Evolutionary conservation across 2,888 invertebrate species (phyloP), one percentile per base, ranked within the genome.

Genomic region (Volucella inflata): DNA sequence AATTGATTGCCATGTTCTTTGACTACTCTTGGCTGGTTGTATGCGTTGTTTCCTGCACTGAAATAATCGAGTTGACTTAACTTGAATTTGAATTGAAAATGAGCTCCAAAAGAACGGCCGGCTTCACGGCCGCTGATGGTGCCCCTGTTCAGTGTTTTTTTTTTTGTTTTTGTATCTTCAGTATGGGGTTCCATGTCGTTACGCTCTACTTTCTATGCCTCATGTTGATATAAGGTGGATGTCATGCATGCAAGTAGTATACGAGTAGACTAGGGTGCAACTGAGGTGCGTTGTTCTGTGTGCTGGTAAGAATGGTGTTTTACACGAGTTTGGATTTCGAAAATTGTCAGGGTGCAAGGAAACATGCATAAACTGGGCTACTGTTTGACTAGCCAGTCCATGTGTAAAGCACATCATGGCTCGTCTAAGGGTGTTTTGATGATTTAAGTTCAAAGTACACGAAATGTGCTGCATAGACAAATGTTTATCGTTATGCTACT

Each of bases 1-100:
- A 87, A 87, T 87, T 87, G 87, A 87, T 87, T 87, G 87, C 87
- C 87, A 87, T 87, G 87, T 87, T 87, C 74, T 70, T 77, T 65
- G 77, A 53, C 67, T 78, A 71, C 72, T 80, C 67, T 74, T 78
- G 81, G 81, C 50, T 57, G 30, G 30, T 6, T 59, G 78, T 48
- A 40, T 68, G 72, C 57, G 74, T 74, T 70, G 82, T 74, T 87
- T 81, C 68, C 85, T 81, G 81, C 85, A 85, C 81, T 77, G 71
- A 71, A 81, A 85, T 68, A 67, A 67, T 60, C 76, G 75, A 46
- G 62, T 57, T 62, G 36, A 68, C 42, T 83, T 70, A 62, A 64
- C 57, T 57, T 77, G 77, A 87, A 87, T 87, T 82, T 87, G 82
- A 87, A 87, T 87, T 82, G 74, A 78, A 82, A 81, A 81, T 81